A percentile compares a stretch with the other conserved stretches of the same genome.
Evolutionary conservation across 2,113 vertebrate species (phyloP).

Genomic region (Fregata magnificens): DNA sequence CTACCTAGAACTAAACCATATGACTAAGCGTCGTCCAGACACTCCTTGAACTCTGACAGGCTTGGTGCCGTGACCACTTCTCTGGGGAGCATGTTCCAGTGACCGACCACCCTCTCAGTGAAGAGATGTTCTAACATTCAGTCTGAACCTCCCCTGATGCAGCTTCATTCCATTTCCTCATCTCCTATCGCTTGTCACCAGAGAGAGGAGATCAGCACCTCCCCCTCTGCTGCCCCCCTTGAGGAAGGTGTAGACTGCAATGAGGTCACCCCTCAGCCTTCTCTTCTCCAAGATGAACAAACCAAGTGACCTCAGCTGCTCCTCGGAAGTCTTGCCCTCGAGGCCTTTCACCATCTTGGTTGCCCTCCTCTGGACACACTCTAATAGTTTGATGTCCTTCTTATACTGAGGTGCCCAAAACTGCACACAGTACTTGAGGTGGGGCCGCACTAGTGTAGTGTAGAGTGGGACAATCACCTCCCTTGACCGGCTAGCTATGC

Average conservation of each 20-base stretch:
- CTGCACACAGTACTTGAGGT: too few species aligned
- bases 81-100: neutral
- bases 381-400: too few species aligned
- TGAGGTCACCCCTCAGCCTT: too few species aligned
- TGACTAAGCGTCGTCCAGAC: neutral
- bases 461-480: too few species aligned
- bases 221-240: neutral
- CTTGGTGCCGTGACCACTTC: neutral
- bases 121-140: neutral
- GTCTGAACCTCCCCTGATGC: neutral
- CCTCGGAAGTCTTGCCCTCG: too few species aligned
- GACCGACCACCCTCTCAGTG: neutral
- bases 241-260: neutral
- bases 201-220: neutral
- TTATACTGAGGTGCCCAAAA: too few species aligned
- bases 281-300: too few species aligned
- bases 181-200: neutral
- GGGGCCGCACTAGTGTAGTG: accelerated
- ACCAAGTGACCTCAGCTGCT: too few species aligned
- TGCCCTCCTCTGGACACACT: too few species aligned
- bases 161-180: neutral
- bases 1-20: neutral
- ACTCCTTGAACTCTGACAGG: neutral
- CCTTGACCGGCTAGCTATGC: accelerated
- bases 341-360: too few species aligned